Conservation (phyloP, 2,113 vertebrate species). For the Nettapus auritus region DNA sequence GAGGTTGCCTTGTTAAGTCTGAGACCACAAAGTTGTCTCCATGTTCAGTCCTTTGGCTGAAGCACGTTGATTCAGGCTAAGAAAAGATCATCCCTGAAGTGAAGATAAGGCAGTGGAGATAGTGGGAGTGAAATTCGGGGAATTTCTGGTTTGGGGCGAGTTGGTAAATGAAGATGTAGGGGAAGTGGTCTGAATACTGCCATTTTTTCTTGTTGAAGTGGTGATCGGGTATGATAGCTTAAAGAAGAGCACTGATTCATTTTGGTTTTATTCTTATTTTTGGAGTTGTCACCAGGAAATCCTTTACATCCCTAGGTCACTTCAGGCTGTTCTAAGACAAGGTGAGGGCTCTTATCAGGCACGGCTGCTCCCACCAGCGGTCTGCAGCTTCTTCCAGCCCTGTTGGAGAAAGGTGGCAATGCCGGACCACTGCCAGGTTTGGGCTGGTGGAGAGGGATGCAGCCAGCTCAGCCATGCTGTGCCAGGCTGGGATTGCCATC, state of each 20-base stretch:
- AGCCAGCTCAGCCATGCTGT: not conserved
- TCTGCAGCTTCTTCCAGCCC: not conserved
- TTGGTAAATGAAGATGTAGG: not conserved
- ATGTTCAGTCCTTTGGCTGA: not conserved
- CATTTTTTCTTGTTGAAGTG: not conserved
- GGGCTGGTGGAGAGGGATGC: not conserved
- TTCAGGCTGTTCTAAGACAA: not conserved
- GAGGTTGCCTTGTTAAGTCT: not conserved
- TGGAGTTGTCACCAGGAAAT: not conserved
- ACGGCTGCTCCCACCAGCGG: not conserved
- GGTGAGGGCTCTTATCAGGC: not conserved
- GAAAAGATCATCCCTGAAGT: not conserved
- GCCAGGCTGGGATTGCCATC: fast-evolving
- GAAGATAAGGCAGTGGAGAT: not conserved
- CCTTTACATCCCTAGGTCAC: not conserved
- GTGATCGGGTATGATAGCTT: not conserved
- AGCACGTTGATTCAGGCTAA: not conserved
- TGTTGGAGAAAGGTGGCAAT: not conserved
- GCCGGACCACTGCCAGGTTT: fast-evolving
- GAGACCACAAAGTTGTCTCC: not conserved
- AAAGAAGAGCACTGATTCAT: not conserved
- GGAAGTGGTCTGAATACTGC: not conserved
- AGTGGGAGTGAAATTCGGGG: not conserved
- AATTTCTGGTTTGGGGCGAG: not conserved
- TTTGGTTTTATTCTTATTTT: not conserved